Evolutionary conservation across 2,888 invertebrate genomes (phyloP), one percentile per base, ranked within the genome.

Genomic region (Dinocampus coccinellae): DNA sequence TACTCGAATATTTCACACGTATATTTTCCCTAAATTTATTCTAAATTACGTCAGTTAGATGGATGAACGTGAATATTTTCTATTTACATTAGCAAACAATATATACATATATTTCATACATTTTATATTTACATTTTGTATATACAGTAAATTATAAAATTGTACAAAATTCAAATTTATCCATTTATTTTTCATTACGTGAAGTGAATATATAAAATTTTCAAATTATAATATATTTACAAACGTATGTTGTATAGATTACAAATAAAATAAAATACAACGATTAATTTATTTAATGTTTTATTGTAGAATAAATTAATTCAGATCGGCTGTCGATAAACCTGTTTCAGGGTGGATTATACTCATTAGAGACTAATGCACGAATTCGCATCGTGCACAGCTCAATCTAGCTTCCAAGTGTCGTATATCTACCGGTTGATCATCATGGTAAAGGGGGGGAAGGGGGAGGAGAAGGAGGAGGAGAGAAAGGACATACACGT

Each of bases 351-450:
- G 20, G 29, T 58, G 58, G 29, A 58, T 33, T 58, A 58, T 58
- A 20, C 58, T 58, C 58, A 58, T 58, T 58, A 58, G 20, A 20
- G 58, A 33, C 24, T 7, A n/a, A 29, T 33, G 58, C 58, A 58
- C 29, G 58, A 33, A 58, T 16, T 16, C 29, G 58, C 58, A 58
- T 34, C 58, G 29, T 20, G 29, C 22, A 26, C 55, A 55, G 26
- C 55, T 55, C 55, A 55, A 55, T 55, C 55, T 29, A 47, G n/a
- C 26, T 63, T 20, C 47, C 63, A 63, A 47, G 63, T 63, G 63
- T 47, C 39, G 63, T 63, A 55, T 47, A 58, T 63, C 74, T 58
- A 65, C 53, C 42, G 53, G 53, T 53, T 71, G 71, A 76, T 76
- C 73, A 71, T 67, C 74, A n/a, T n/a, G n/a, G n/a, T n/a, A n/a